Evolutionary conservation across 1,140 invertebrate species (phyloP), one percentile per base, ranked within the genome.

Genomic region (Drosophila leontia): DNA sequence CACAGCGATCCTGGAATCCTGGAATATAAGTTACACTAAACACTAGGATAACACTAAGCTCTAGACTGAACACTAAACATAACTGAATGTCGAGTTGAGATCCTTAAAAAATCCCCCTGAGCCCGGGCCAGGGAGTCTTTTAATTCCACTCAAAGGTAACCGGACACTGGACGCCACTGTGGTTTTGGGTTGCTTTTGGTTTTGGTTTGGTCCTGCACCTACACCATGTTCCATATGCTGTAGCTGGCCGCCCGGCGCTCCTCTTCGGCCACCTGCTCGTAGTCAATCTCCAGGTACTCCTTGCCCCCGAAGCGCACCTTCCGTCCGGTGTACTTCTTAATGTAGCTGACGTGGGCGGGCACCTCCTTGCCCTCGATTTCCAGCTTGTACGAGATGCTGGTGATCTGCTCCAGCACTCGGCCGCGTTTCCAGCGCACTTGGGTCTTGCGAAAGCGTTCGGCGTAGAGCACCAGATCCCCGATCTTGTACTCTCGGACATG

Each of bases 151-250:
- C 84, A 90, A 83, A 69, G 60, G 47, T 61, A 41, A 68, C 68
- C 13, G 45, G 35, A 82, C 62, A 75, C 77, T 50, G 59, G 77
- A 42, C 48, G 50, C 64, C 67, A 70, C 63, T 67, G 48, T 48
- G 56, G 45, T 55, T 44, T 29, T 6, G 26, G 26, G 26, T 29
- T 29, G 26, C 0, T 29, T 1, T 29, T 29, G 26, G 26, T 6
- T 29, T 29, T 29, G 26, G 26, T 3, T 8, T 19, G 17, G 4
- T 37, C 37, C 56, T 69, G n/a, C 48, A 34, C 45, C 64, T 76
- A 91, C 61, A 92, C 91, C 82, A 92, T 91, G 75, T 92, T 92
- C 91, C 91, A 92, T 86, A 92, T 92, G 80, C 91, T 92, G 57
- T 92, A 92, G 55, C 80, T 84, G 58, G 86, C 91, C 51, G 88